phyloP scores from a whole-genome alignment of 2,888 invertebrate genomes.

The Lordiphosa fenestrarum region DNA sequence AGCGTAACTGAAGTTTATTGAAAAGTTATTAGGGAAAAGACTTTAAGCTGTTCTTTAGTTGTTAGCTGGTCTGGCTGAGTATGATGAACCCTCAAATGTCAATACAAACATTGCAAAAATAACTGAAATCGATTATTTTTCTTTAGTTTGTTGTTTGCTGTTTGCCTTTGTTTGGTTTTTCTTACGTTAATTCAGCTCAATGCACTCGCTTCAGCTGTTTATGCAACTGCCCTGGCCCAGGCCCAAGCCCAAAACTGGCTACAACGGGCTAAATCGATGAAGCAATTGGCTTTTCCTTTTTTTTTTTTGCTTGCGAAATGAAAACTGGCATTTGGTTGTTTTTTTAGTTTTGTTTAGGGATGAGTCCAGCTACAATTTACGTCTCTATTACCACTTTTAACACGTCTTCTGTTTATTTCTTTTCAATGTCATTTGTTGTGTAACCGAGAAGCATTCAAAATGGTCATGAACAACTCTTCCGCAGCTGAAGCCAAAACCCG shows the following conservation, averaged over 20 bases:
- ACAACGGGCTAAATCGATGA: slow-evolving; percentile 38
- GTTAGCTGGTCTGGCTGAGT: too few species aligned
- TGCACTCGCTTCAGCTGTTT: slow-evolving; percentile 40
- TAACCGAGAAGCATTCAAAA: slow-evolving; percentile 54
- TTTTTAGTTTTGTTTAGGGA: slow-evolving; percentile 33
- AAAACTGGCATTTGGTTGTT: slow-evolving; percentile 26
- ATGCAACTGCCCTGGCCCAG: slow-evolving; percentile 30
- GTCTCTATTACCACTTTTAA: slow-evolving; percentile 17
- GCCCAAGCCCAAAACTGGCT: slow-evolving; percentile 25
- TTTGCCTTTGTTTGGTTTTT: slow-evolving; percentile 20
- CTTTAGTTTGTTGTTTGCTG: slow-evolving; percentile 21
- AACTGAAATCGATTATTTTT: slow-evolving; percentile 64
- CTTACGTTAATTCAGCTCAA: slow-evolving; percentile 31
- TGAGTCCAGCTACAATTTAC: slow-evolving; percentile 22
- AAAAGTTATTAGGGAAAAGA: too few species aligned
- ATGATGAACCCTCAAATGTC: too few species aligned
- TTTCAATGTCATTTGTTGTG: slow-evolving; percentile 68
- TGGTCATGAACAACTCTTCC: slow-evolving; percentile 35
- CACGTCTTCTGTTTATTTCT: slow-evolving; percentile 2
- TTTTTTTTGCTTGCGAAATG: slow-evolving; percentile 27
- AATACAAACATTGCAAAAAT: slow-evolving; percentile 20
- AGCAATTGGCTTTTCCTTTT: slow-evolving; percentile 33
- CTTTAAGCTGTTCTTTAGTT: too few species aligned
- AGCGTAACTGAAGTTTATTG: too few species aligned
- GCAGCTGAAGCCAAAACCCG: slow-evolving; percentile 45